Evolutionary conservation across 2,888 invertebrate genomes (phyloP).

Genomic region (Petrolisthes cinctipes): DNA sequence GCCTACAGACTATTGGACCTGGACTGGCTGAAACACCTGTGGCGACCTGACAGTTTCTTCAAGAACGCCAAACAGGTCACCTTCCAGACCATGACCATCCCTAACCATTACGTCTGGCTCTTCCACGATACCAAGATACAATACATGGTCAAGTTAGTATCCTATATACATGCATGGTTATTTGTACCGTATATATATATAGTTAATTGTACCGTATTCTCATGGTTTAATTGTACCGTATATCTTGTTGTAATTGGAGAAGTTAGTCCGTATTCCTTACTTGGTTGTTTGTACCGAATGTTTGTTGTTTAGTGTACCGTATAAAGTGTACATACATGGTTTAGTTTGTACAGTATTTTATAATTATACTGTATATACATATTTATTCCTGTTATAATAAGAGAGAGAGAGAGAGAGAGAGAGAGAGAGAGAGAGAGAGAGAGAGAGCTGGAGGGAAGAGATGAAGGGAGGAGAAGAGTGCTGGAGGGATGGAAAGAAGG

Average conservation of each 20-base stretch:
- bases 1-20: conserved; percentile 70
- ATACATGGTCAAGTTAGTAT: conserved; percentile 69
- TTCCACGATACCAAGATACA: conserved; percentile 68
- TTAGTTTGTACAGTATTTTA: too few relatives aligned
- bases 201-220: background rate
- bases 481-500: background rate
- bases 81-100: conserved; percentile 69
- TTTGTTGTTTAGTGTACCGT: too few relatives aligned
- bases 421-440: conserved; percentile 20
- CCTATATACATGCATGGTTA: background rate
- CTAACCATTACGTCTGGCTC: conserved; percentile 69
- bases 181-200: background rate
- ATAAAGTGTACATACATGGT: too few relatives aligned
- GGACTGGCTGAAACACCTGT: conserved; percentile 68
- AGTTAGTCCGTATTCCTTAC: too few relatives aligned
- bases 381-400: background rate
- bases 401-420: conserved; percentile 31
- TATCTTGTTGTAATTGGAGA: too few relatives aligned
- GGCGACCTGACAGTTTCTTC: conserved; percentile 69
- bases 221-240: background rate
- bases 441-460: background rate
- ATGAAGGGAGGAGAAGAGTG: background rate
- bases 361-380: too few relatives aligned
- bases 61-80: conserved; percentile 69
- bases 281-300: too few relatives aligned